Evolutionary conservation across 2,888 invertebrate genomes (phyloP), one percentile per base, ranked within the genome.

Genomic region (Drosophila conformis): DNA sequence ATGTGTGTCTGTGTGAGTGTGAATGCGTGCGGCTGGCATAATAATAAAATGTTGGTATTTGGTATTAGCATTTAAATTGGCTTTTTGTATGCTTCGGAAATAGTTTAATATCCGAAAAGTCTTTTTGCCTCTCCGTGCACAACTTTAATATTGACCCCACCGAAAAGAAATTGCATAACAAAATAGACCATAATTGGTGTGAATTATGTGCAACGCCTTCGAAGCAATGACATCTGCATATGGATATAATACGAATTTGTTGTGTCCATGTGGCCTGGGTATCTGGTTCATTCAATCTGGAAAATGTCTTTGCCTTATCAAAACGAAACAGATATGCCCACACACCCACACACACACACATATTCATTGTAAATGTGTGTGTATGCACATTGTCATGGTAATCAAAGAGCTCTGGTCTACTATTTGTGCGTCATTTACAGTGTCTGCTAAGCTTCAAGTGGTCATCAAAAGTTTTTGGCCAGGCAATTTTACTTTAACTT

Each of bases 21-120:
- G 62, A 67, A 65, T 87, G 88, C 75, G 82, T 87, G 88, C 78
- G 86, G 76, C 76, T 90, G 87, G 79, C 89, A 90, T 89, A 84
- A 89, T 90, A 90, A 90, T 90, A 89, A 89, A 89, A 89, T 85
- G 91, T 82, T 89, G 83, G 90, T 79, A 90, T 90, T 89, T 87
- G 85, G 83, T 89, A 89, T 89, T 89, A 89, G 91, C 90, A 89
- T 89, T 89, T 89, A 90, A 89, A 90, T 89, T 89, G 89, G 81
- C 83, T 87, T 90, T 90, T 86, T 90, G 90, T 90, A 71, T 79
- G 89, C 87, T 86, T 86, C 90, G 90, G 87, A 90, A 87, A 87
- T 90, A 88, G 90, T 90, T 90, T 90, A 89, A 87, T 87, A 87
- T 87, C 90, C 90, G 90, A 72, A 78, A 87, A 89, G 76, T 64